phyloP scores from a whole-genome alignment of 1,140 invertebrate genomes.

The Sarcophaga bullata region DNA sequence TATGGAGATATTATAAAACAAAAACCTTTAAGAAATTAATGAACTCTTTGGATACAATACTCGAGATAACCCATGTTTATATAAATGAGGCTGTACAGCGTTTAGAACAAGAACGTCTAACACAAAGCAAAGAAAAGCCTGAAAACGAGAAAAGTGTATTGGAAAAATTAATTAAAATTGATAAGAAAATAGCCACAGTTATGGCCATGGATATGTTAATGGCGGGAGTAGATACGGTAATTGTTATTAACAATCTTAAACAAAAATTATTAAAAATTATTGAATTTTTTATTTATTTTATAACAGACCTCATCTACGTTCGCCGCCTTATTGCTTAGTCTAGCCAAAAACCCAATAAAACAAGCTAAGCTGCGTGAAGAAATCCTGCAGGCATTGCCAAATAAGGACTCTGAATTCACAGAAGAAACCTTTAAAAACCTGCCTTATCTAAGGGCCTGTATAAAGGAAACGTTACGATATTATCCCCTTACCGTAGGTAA shows the following conservation, averaged over 20 bases:
- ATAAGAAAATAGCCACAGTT: slow-evolving; percentile 70
- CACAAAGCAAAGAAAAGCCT: slow-evolving; percentile 67
- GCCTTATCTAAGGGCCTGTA: slow-evolving; percentile 73
- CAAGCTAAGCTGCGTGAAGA: slow-evolving; percentile 77
- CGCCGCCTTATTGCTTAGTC: slow-evolving; percentile 46
- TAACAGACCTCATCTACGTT: slow-evolving; percentile 52
- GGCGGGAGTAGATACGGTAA: slow-evolving; percentile 80
- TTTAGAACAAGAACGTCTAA: slow-evolving; percentile 47
- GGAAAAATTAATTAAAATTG: slow-evolving; percentile 70
- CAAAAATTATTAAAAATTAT: neutral
- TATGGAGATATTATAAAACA: slow-evolving; percentile 73
- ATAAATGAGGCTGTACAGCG: slow-evolving; percentile 53
- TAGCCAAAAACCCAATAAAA: slow-evolving; percentile 75
- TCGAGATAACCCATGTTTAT: slow-evolving; percentile 49
- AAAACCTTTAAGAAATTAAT: slow-evolving; percentile 70
- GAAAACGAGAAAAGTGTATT: slow-evolving; percentile 66
- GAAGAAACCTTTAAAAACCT: slow-evolving; percentile 68
- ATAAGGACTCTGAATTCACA: slow-evolving; percentile 67
- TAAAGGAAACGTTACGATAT: slow-evolving; percentile 73
- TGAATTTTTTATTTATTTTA: neutral
- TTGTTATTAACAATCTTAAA: neutral
- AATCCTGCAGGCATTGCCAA: slow-evolving; percentile 67
- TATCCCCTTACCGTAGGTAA: slow-evolving; percentile 69
- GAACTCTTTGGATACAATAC: slow-evolving; percentile 61
- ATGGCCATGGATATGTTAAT: slow-evolving; percentile 79